Evolutionary conservation across 1,140 invertebrate species (phyloP).

Genomic region (Hyles euphorbiae): DNA sequence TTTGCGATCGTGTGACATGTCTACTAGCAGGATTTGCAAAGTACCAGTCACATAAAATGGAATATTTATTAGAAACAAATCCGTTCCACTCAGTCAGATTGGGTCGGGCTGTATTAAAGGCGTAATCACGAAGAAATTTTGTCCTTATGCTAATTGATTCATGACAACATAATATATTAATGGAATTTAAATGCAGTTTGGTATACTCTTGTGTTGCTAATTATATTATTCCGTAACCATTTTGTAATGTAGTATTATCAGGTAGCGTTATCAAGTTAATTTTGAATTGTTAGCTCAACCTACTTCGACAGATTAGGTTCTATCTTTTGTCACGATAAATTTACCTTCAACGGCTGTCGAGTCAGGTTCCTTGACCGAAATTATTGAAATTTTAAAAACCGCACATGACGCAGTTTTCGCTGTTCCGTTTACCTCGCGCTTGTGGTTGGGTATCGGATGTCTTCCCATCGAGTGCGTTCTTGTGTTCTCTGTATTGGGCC

Average conservation of each 20-base stretch:
- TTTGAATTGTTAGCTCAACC: constrained; percentile 21
- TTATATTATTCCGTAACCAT: constrained; percentile 1
- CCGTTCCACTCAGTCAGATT: constrained; percentile 32
- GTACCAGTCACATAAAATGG: neutral
- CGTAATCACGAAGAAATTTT: constrained; percentile 35
- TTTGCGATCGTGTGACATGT: constrained; percentile 34
- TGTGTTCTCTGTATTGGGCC: constrained; percentile 32
- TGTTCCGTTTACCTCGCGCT: constrained; percentile 26
- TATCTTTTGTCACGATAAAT: constrained; percentile 17
- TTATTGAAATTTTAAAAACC: constrained; percentile 37
- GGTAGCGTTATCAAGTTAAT: constrained; percentile 4
- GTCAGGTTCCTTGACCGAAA: constrained; percentile 46
- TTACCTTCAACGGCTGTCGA: constrained; percentile 15
- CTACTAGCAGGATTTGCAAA: constrained; percentile 14
- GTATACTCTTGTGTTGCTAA: neutral
- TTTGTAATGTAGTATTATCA: constrained; percentile 1
- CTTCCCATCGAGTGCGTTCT: constrained; percentile 46
- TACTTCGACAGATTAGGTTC: constrained; percentile 14
- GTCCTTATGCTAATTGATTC: constrained; percentile 40
- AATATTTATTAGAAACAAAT: constrained; percentile 5
- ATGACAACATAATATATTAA: constrained; percentile 9
- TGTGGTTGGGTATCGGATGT: constrained; percentile 41
- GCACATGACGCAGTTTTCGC: constrained; percentile 41
- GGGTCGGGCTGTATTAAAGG: constrained; percentile 11
- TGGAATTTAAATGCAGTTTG: constrained; percentile 8